Evolutionary conservation across 1,140 invertebrate species (phyloP), one percentile per base, ranked within the genome.

Genomic region (Rhyzopertha dominica): DNA sequence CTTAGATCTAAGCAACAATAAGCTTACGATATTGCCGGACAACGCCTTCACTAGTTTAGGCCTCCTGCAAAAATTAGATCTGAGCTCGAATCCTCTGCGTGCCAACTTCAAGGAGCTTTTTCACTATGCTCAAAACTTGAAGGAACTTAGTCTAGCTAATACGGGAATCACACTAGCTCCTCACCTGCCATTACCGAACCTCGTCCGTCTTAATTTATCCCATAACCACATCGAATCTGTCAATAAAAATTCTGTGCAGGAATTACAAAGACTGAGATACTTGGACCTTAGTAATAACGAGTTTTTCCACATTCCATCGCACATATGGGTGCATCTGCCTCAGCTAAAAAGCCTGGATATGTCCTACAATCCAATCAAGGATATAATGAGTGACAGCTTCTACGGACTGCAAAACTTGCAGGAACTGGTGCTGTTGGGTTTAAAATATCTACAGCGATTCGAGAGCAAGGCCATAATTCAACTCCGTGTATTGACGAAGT

Each of bases 101-200:
- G 85, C 87, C 26, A 92, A 92, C 67, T 88, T 90, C 58, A 89
- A 90, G 55, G 88, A 92, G 65, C 73, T 92, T n/a, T 89, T 91
- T 56, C 84, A 90, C 59, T 89, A 90, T 65, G 76, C 89, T 10
- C 87, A 86, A 20, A 82, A 84, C 50, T 70, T 92, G 19, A 79
- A 84, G 59, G 74, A 81, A 59, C 73, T 93, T 37, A 82, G 80
- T 61, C 67, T 92, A 49, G 78, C 81, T 30, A 79, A 78, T 61
- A 82, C 85, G 61, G 84, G 84, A 23, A 76, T 91, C 41, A 81
- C 74, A 54, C 77, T 75, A 19, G 74, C 86, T 44, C 89, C 89
- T 24, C 68, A 40, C 68, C 70, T 89, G 44, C 82, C 83, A 36
- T 67, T 89, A 20, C 76, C 75, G 1, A 83, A 84, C 63, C 68